phyloP scores from a whole-genome alignment of 1,140 invertebrate genomes.

The Anastrepha obliqua region DNA sequence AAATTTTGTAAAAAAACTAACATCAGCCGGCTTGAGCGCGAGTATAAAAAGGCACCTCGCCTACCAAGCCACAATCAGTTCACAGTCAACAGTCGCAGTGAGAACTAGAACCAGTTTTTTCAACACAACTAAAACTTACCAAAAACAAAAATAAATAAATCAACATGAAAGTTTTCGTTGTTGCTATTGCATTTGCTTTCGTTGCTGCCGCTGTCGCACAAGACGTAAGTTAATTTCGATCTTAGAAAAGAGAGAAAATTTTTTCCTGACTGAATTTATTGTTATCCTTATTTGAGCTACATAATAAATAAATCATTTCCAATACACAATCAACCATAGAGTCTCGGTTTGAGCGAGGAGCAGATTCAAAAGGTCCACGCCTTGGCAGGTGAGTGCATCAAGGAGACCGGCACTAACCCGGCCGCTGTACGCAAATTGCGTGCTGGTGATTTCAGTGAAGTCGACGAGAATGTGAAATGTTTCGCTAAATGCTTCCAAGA shows the following conservation, averaged over 20 bases:
- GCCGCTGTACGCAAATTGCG: not conserved
- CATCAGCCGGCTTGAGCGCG: not conserved
- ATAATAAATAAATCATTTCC: no score
- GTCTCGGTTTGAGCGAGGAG: constrained; percentile 7
- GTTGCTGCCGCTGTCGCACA: not conserved
- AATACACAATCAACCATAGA: no score
- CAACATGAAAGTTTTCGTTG: constrained; percentile 9
- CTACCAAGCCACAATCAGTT: not conserved
- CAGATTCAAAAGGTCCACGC: constrained; percentile 2
- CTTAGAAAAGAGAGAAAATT: not conserved
- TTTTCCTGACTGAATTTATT: no score
- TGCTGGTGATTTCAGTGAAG: not conserved
- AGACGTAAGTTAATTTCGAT: not conserved
- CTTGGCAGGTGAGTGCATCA: constrained; percentile 4
- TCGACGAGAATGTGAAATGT: constrained; percentile 27
- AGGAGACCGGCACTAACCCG: not conserved
- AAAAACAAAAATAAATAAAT: not conserved
- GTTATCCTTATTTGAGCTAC: no score
- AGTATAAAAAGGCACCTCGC: constrained; percentile 17
- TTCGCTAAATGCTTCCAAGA: constrained; percentile 8
- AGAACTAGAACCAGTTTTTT: not conserved
- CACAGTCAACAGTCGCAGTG: constrained; percentile 4
- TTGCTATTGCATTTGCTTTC: not conserved
- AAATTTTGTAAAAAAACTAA: not conserved
- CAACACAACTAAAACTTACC: not conserved